Evolutionary conservation across 2,113 vertebrate species (phyloP).

Genomic region (Nothobranchius kuhntae): DNA sequence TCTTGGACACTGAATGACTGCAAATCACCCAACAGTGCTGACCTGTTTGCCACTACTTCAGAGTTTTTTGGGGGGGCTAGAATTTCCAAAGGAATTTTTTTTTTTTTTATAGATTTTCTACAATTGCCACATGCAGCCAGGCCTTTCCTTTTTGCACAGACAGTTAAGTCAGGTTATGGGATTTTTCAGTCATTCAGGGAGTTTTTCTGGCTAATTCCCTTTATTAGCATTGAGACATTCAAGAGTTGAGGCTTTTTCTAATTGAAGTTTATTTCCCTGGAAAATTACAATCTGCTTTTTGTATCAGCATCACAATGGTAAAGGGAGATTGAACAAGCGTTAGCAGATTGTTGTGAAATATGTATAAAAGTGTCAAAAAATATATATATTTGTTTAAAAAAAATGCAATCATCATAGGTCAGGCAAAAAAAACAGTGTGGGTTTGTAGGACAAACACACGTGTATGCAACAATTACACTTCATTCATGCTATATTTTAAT

Average conservation of each 20-base stretch:
- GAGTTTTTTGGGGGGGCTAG: slow-evolving; percentile 44
- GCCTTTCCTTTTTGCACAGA: slow-evolving; percentile 10
- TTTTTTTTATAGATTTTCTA: slow-evolving; percentile 9
- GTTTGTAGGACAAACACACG: slow-evolving; percentile 5
- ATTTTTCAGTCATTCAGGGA: slow-evolving; percentile 38
- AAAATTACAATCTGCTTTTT: slow-evolving; percentile 38
- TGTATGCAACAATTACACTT: slow-evolving; percentile 38
- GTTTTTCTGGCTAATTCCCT: slow-evolving; percentile 13
- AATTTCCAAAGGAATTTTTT: slow-evolving; percentile 62
- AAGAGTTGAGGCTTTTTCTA: slow-evolving; percentile 10
- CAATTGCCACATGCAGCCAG: slow-evolving; percentile 28
- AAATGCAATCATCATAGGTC: slow-evolving; percentile 13
- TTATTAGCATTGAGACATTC: slow-evolving; percentile 6
- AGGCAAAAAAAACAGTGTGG: slow-evolving; percentile 11
- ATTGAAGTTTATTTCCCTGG: background rate
- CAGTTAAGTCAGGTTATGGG: background rate
- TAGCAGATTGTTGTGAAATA: slow-evolving; percentile 22
- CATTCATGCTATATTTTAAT: slow-evolving; percentile 41
- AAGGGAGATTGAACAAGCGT: slow-evolving; percentile 43
- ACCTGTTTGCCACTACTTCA: slow-evolving; percentile 13
- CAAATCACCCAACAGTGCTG: slow-evolving; percentile 42
- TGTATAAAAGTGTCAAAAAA: slow-evolving; percentile 16
- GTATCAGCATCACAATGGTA: slow-evolving; percentile 17
- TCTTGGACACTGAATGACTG: slow-evolving; percentile 7
- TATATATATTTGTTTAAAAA: slow-evolving; percentile 24